Percentiles rank a stretch among this genome's conserved stretches.
Conservation (phyloP, 64 coral and sea anemone species). For the Montipora foliosa region DNA sequence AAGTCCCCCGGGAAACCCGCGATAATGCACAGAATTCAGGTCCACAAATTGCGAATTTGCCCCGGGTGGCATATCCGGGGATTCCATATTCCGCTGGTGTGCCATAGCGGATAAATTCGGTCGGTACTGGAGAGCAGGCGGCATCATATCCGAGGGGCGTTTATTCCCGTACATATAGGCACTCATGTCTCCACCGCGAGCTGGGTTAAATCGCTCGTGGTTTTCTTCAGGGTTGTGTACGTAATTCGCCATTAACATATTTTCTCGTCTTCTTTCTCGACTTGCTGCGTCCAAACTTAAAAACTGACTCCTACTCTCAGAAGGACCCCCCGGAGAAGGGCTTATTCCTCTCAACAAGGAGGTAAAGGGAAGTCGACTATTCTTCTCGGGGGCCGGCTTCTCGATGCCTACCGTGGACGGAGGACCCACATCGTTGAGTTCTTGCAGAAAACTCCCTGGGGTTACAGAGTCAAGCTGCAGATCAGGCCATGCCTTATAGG, state of each 20-base stretch:
- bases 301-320: conserved; percentile 4
- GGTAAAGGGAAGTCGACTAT: conserved; percentile 82
- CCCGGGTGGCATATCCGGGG: neutral
- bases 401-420: conserved; percentile 43
- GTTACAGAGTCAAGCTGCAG: conserved; percentile 6
- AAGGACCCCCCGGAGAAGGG: conserved; percentile 37
- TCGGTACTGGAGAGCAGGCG: conserved; percentile 22
- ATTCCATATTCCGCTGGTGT: conserved; percentile 21
- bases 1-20: conserved; percentile 37
- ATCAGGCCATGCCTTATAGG: conserved; percentile 58
- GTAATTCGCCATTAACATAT: conserved; percentile 49
- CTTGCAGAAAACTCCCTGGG: conserved; percentile 84
- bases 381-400: conserved; percentile 43
- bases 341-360: conserved; percentile 85
- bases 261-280: conserved; percentile 15
- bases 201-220: conserved; percentile 12
- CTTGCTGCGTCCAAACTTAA: conserved; percentile 24
- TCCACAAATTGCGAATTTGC: conserved; percentile 69
- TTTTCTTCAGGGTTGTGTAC: conserved; percentile 43
- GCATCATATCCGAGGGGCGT: conserved; percentile 39
- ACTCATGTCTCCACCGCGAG: conserved; percentile 34
- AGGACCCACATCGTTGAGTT: conserved; percentile 81
- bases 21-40: conserved; percentile 66
- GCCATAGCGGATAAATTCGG: conserved; percentile 26
- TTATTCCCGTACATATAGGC: conserved; percentile 68